These are phyloP conservation scores for Hypocryptadius cinnamomeus DNA, from an alignment of 2,113 vertebrate species.

Conservation along the genomic window DNA sequence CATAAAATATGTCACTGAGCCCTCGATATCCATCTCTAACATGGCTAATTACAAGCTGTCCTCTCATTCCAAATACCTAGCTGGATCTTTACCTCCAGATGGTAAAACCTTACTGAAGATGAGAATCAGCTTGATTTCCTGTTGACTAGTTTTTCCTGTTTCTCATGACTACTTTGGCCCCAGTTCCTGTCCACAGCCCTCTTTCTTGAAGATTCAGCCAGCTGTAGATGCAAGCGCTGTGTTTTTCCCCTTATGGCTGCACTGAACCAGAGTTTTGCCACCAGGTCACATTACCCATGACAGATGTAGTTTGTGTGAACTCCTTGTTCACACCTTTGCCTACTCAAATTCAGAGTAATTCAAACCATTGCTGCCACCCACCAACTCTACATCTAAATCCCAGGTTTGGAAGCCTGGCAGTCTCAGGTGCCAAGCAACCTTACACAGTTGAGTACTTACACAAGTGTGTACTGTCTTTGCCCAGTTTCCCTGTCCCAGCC, in stretches of 20 bases:
- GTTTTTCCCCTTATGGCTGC: neutral
- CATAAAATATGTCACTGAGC: neutral
- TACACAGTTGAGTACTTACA: neutral
- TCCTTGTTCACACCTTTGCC: neutral
- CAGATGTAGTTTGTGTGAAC: neutral
- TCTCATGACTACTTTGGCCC: neutral
- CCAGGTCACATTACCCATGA: neutral
- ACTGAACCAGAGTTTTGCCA: neutral
- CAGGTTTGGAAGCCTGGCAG: neutral
- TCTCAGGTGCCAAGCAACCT: neutral
- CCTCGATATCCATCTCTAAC: accelerated
- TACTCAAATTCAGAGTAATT: neutral
- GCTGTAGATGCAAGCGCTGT: neutral
- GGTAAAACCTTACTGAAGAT: neutral
- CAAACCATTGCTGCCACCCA: neutral
- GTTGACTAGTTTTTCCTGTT: neutral
- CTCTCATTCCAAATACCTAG: neutral
- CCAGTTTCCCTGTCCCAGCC: neutral
- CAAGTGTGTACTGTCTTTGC: neutral
- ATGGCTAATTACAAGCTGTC: neutral
- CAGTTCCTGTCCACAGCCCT: neutral
- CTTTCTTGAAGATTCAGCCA: neutral
- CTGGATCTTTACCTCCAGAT: neutral
- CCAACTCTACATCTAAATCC: neutral
- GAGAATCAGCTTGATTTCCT: neutral